Conservation (phyloP, 2,888 invertebrate species). For the Pharmacophagus antenor region DNA sequence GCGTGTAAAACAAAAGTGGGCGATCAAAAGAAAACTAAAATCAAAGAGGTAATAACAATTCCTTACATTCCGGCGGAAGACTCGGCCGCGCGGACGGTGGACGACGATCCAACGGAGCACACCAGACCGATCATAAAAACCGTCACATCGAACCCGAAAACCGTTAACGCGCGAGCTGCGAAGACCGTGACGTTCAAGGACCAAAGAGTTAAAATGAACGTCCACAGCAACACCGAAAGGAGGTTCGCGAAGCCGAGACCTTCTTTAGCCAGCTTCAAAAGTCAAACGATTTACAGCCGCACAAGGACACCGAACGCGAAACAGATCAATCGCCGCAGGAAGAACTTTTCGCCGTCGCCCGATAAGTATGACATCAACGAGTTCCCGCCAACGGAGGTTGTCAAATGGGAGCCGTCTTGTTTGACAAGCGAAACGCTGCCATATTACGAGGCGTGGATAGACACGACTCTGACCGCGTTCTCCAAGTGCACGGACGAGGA, state of each 20-base stretch:
- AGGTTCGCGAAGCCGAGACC: neutral
- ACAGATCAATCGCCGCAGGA: slow-evolving; percentile 9
- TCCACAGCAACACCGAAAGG: neutral
- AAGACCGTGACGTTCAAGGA: slow-evolving; percentile 59
- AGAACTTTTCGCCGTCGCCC: slow-evolving; percentile 27
- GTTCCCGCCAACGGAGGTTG: slow-evolving; percentile 57
- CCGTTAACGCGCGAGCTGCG: slow-evolving; percentile 38
- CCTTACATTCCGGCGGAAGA: slow-evolving; percentile 18
- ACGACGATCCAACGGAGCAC: slow-evolving; percentile 1
- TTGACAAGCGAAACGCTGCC: slow-evolving; percentile 52
- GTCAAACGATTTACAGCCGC: slow-evolving; percentile 16
- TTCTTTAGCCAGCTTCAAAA: slow-evolving; percentile 20
- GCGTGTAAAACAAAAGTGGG: neutral
- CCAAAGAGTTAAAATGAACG: slow-evolving; percentile 28
- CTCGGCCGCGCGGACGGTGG: neutral
- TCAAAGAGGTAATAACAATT: slow-evolving; percentile 26
- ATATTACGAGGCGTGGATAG: slow-evolving; percentile 70
- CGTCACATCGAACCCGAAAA: slow-evolving; percentile 41
- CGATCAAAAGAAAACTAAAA: slow-evolving; percentile 15
- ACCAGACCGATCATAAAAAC: slow-evolving; percentile 51
- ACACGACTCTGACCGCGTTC: slow-evolving; percentile 56
- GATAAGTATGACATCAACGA: slow-evolving; percentile 23
- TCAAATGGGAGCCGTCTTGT: slow-evolving; percentile 58
- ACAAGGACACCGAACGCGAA: neutral
- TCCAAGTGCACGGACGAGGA: slow-evolving; percentile 45